Evolutionary conservation across 2,113 vertebrate genomes (phyloP).

Genomic region (Seriola aureovittata): DNA sequence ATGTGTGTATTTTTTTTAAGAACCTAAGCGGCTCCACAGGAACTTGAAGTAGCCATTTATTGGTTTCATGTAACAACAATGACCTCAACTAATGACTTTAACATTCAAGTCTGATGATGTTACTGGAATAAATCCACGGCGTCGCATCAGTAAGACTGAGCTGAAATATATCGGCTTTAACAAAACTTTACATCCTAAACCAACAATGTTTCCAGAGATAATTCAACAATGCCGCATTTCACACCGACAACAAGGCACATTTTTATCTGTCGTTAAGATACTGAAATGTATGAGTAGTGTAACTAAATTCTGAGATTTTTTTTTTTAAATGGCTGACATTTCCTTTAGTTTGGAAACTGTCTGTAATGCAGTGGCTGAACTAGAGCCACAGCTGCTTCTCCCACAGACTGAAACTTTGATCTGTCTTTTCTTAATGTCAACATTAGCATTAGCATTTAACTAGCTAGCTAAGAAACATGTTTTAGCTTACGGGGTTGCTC

Average conservation of each 20-base stretch:
- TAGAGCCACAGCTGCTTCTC: not conserved
- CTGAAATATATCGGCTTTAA: too few relatives aligned
- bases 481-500: slow-evolving; percentile 41
- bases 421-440: not conserved
- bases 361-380: too few relatives aligned
- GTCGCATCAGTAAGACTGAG: too few relatives aligned
- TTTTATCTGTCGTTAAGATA: not conserved
- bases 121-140: too few relatives aligned
- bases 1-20: too few relatives aligned
- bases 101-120: not conserved
- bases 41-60: too few relatives aligned
- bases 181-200: too few relatives aligned
- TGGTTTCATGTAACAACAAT: too few relatives aligned
- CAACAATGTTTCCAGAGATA: not conserved
- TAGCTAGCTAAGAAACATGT: not conserved
- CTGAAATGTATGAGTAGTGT: too few relatives aligned
- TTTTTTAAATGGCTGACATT: not conserved
- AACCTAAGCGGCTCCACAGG: too few relatives aligned
- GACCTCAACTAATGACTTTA: too few relatives aligned
- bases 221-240: not conserved
- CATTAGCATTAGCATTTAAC: not conserved
- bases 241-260: not conserved
- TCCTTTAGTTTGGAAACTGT: not conserved
- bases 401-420: not conserved
- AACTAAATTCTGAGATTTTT: too few relatives aligned